Base-by-base conservation (phyloP, 2,888 invertebrate genomes). In the Pardosa pseudoannulata region DNA sequence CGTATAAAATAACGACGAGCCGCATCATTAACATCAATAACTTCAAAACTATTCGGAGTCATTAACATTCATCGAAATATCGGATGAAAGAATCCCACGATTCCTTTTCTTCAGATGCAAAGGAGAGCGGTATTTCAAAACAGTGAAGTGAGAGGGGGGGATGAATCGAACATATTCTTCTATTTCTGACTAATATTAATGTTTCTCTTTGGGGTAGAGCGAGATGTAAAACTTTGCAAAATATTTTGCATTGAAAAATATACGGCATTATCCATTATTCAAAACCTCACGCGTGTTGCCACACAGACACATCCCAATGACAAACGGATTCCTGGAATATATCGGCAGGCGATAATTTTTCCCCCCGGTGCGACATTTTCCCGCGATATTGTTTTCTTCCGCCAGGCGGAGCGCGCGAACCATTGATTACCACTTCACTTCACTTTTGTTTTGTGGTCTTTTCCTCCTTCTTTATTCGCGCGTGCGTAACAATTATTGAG, bases 371-470 rank as follows among this genome's bases (percentile, higher is more conserved):
- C 19, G 74, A 74, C 74, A 74, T 36, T 74, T 74, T 64, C 27
- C 19, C 19, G 64, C 56, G 74, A 74, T 74, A 74, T 74, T 74
- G 74, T 74, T 64, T 74, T 74, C 74, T 62, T 32, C 74, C 62
- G 27, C 74, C 74, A 74, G 74, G 74, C 32, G 74, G 64, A 64
- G 74, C 64, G 64, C 16, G 32, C 27, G 56, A 50, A 56, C 62
- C 83, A 85, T 85, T 85, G 83, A 85, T 85, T 85, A 85, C 83
- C 83, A 64, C 78, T 85, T 85, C 73, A 62, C 73, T 56, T 67
- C 70, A 75, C 75, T 75, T 75, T 70, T 76, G 82, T 83, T 83
- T 83, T 83, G 76, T 46, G 62, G n/a, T 32, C 67, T 74, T 80
- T 50, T 70, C n/a, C 29, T 23, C 41, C 65, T 31, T 68, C 68